Evolutionary conservation across 2,797 vertebrate species (phyloP).

Genomic region (Melanotaenia boesemani): DNA sequence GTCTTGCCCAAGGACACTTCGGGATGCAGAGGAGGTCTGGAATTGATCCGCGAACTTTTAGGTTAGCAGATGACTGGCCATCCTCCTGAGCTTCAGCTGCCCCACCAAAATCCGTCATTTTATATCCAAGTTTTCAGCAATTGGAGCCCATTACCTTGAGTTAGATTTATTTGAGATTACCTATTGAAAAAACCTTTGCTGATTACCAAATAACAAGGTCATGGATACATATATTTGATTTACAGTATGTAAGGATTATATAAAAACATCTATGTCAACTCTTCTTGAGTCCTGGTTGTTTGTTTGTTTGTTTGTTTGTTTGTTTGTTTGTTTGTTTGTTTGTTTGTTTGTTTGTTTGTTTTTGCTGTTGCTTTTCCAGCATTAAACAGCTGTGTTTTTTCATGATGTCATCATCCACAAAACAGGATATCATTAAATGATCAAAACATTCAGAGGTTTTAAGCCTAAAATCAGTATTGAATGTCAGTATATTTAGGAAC

Average conservation of each 20-base stretch:
- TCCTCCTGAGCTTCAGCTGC: too few relatives aligned
- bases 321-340: constrained; percentile 5
- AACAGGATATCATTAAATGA: background rate
- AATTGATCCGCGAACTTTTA: too few relatives aligned
- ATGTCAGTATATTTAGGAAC: background rate
- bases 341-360: background rate
- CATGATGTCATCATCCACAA: background rate
- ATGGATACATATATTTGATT: background rate
- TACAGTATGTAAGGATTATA: background rate
- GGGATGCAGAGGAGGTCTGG: too few relatives aligned
- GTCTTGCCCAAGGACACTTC: too few relatives aligned
- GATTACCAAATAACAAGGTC: background rate
- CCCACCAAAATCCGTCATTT: too few relatives aligned
- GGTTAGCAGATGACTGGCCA: too few relatives aligned
- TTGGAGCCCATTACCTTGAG: background rate
- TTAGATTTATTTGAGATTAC: constrained; percentile 10
- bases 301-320: background rate
- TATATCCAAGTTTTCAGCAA: background rate
- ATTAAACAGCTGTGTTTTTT: background rate
- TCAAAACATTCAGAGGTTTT: background rate
- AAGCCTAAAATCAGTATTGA: background rate
- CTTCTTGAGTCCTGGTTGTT: background rate
- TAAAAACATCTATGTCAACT: background rate
- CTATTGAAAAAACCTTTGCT: background rate
- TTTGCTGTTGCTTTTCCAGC: background rate